Percentiles rank a stretch among this genome's conserved stretches.
Conservation (phyloP, 1,140 invertebrate species). For the Subanguina moxae region DNA sequence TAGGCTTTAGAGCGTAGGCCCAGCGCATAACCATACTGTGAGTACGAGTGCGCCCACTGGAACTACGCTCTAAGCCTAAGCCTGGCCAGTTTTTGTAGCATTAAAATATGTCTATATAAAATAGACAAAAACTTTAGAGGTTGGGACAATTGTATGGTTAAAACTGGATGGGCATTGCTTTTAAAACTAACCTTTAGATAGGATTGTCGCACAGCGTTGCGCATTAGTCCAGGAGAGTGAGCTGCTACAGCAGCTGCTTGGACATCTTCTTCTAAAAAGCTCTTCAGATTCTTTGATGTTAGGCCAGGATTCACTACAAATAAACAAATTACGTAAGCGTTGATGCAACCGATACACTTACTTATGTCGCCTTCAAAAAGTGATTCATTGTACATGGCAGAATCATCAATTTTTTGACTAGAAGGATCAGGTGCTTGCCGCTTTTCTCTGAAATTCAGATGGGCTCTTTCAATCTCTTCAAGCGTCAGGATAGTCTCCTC, state of each 20-base stretch:
- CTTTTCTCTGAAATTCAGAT: slow-evolving; percentile 4
- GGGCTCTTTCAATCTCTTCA: slow-evolving; percentile 30
- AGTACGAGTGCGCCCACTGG: too few species aligned
- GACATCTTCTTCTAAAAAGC: slow-evolving; percentile 39
- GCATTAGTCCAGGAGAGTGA: slow-evolving; percentile 42
- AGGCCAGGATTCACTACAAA: slow-evolving; percentile 50
- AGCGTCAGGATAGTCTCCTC: slow-evolving; percentile 24
- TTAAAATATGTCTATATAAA: too few species aligned
- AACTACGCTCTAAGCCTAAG: too few species aligned
- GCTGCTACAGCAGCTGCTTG: slow-evolving; percentile 16
- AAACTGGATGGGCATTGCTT: too few species aligned
- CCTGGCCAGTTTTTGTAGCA: too few species aligned
- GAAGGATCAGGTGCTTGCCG: slow-evolving; percentile 10
- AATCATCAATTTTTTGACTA: slow-evolving; percentile 43
- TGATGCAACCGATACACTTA: slow-evolving; percentile 24
- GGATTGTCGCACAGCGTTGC: slow-evolving; percentile 51
- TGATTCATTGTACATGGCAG: slow-evolving; percentile 53
- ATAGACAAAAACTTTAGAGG: too few species aligned
- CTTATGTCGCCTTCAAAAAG: slow-evolving; percentile 57
- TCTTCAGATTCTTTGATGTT: slow-evolving; percentile 34
- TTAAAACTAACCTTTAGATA: slow-evolving; percentile 35
- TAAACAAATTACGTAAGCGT: background rate
- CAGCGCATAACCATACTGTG: too few species aligned
- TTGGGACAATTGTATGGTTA: too few species aligned
- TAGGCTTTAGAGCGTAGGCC: too few species aligned